Conservation (phyloP, 1,140 invertebrate genomes). For the Drosophila sucinea region DNA sequence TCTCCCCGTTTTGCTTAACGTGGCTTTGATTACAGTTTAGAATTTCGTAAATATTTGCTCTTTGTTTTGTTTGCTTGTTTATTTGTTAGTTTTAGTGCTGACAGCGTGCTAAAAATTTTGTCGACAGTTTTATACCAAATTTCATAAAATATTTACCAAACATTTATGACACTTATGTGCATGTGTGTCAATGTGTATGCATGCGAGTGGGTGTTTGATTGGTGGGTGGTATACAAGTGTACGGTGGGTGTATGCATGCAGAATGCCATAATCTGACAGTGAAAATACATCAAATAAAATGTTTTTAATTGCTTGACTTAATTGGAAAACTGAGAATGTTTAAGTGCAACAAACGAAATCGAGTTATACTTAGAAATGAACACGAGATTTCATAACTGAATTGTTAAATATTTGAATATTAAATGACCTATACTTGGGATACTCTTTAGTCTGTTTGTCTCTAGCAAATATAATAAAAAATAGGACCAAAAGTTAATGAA, state of each 20-base stretch:
- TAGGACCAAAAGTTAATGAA: too few relatives aligned
- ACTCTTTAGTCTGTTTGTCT: too few relatives aligned
- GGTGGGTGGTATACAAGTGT: too few relatives aligned
- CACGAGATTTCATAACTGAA: background rate
- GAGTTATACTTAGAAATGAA: background rate
- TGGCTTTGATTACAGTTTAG: conserved; percentile 62
- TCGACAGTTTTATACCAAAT: conserved; percentile 54
- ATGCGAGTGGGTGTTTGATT: background rate
- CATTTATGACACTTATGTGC: conserved; percentile 28
- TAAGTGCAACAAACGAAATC: conserved; percentile 11
- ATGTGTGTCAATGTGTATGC: conserved; percentile 7
- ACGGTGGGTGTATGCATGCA: background rate
- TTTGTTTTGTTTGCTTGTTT: conserved; percentile 26
- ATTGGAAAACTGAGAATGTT: conserved; percentile 8
- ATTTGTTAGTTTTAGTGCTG: conserved; percentile 49
- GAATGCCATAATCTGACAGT: conserved; percentile 6
- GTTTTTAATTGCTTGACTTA: conserved; percentile 15
- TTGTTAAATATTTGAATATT: too few relatives aligned
- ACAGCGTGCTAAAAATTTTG: conserved; percentile 49
- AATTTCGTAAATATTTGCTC: conserved; percentile 69
- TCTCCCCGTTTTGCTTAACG: conserved; percentile 23
- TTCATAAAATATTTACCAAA: conserved; percentile 36
- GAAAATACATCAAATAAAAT: conserved; percentile 22
- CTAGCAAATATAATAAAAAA: too few relatives aligned
- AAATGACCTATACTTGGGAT: too few relatives aligned